Evolutionary conservation across 2,888 invertebrate species (phyloP).

Genomic region (Cremastinae sp.): DNA sequence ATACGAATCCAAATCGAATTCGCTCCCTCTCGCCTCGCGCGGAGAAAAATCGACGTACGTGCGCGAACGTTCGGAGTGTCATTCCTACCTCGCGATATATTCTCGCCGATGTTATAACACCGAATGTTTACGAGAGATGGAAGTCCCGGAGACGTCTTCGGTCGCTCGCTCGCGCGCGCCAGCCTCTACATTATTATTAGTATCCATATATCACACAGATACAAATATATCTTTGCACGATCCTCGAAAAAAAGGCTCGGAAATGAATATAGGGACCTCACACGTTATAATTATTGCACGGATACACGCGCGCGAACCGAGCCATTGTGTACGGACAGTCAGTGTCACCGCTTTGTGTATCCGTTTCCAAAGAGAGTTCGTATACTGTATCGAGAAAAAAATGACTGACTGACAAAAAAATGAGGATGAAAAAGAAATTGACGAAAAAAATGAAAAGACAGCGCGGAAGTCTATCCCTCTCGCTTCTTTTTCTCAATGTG

Average conservation of each 20-base stretch:
- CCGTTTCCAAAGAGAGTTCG: constrained; percentile 42
- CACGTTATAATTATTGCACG: constrained; percentile 42
- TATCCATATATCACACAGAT: constrained; percentile 30
- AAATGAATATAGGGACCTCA: constrained; percentile 53
- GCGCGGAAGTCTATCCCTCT: constrained; percentile 73
- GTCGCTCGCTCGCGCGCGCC: not conserved
- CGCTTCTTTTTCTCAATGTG: constrained; percentile 58
- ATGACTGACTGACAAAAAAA: not conserved
- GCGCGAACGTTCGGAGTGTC: not conserved
- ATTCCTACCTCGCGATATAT: constrained; percentile 32
- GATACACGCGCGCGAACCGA: constrained; percentile 50
- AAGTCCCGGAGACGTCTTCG: constrained; percentile 14
- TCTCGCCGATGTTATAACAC: constrained; percentile 39
- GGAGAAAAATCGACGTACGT: constrained; percentile 1
- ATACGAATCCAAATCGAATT: constrained; percentile 41
- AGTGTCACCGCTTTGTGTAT: constrained; percentile 73
- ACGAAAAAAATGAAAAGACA: constrained; percentile 47
- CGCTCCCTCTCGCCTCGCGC: not conserved
- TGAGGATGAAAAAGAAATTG: not conserved
- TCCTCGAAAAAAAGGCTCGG: constrained; percentile 60
- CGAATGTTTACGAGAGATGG: constrained; percentile 55
- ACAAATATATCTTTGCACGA: not conserved
- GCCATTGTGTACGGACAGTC: constrained; percentile 71
- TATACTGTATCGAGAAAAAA: constrained; percentile 23
- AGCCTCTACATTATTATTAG: not conserved